Conservation (phyloP, 2,888 invertebrate species). For the Oligia fasciuncula region DNA sequence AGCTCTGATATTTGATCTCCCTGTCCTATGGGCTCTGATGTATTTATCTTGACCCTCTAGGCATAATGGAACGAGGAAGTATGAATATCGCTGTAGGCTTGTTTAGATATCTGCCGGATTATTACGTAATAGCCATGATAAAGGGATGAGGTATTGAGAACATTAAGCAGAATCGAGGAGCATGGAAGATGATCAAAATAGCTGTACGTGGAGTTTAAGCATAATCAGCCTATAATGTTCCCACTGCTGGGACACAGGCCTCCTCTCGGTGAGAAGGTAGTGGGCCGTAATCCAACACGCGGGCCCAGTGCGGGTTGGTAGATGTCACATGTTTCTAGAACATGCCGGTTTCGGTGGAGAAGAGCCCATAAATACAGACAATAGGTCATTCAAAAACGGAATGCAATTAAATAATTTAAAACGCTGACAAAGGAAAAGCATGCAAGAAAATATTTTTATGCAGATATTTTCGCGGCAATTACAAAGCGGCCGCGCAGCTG, state of each 20-base stretch:
- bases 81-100: conserved; percentile 43
- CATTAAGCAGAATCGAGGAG: conserved; percentile 37
- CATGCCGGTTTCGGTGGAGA: background rate
- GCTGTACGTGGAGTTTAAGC: no score
- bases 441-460: conserved; percentile 53
- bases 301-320: background rate
- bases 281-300: background rate
- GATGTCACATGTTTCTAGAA: background rate
- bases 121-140: conserved; percentile 46
- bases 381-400: conserved; percentile 20
- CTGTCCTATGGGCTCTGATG: conserved; percentile 29
- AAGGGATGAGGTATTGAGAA: conserved; percentile 44
- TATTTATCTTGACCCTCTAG: conserved; percentile 51
- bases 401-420: conserved; percentile 42
- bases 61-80: conserved; percentile 47
- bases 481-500: conserved; percentile 61
- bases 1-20: conserved; percentile 52
- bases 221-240: background rate
- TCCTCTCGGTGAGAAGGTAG: background rate
- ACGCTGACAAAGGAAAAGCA: conserved; percentile 38
- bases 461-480: conserved; percentile 50
- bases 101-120: conserved; percentile 39
- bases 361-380: conserved; percentile 12
- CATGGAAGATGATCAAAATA: background rate
- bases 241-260: background rate